Conservation (phyloP, 2,113 vertebrate genomes). For the Aptenodytes patagonicus region DNA sequence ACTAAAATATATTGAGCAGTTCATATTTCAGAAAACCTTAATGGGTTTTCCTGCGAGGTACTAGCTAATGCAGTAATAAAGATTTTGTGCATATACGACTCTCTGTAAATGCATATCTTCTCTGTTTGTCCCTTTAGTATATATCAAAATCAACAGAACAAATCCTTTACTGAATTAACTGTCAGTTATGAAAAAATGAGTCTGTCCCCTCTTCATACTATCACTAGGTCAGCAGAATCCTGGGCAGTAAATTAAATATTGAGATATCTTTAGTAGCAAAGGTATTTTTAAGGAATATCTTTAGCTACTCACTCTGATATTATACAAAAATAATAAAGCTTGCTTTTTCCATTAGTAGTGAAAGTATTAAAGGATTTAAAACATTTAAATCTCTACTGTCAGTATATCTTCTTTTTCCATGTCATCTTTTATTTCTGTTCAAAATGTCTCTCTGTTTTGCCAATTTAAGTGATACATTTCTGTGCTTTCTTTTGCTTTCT, state of each 20-base stretch:
- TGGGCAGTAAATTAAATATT: neutral
- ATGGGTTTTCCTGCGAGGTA: neutral
- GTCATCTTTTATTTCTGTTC: neutral
- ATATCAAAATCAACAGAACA: neutral
- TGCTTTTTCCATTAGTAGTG: neutral
- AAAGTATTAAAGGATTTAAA: neutral
- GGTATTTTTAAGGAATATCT: neutral
- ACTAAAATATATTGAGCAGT: neutral
- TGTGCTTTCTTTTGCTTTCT: neutral
- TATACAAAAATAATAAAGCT: neutral
- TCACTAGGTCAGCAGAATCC: neutral
- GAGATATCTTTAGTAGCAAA: neutral
- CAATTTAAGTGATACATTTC: neutral
- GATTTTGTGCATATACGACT: neutral
- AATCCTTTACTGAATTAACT: neutral
- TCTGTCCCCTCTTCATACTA: neutral
- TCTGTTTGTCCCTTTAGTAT: neutral
- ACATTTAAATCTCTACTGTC: neutral
- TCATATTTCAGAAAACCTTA: neutral
- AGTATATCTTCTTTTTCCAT: neutral
- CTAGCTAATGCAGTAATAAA: neutral
- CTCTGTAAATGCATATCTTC: neutral
- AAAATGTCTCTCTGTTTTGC: neutral
- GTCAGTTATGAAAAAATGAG: neutral
- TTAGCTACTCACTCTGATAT: neutral